Evolutionary conservation across 2,113 vertebrate genomes (phyloP), one percentile per base, ranked within the genome.

Genomic region (Engraulis encrasicolus): DNA sequence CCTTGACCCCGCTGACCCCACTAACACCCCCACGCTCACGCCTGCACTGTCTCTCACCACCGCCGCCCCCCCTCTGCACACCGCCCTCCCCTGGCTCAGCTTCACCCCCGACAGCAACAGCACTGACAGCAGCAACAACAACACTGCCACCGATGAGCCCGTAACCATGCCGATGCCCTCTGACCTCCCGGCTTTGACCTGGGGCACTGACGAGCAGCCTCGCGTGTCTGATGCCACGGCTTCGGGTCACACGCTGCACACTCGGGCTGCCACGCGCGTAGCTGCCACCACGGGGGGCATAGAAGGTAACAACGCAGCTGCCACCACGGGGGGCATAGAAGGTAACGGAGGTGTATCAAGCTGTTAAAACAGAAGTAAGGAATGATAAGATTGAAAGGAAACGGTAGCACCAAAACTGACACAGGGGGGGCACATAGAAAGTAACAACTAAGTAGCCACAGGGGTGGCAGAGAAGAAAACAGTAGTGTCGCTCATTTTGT

Each of bases 81-180:
- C 93, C 0, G 83, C 71, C 71, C 90, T 91, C 19, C 85, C 91
- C 48, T 95, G 94, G 94, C 90, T 95, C 50, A 52, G 89, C 6
- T 36, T 90, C 78, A 92, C 92, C 82, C 82, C 83, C 36, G 81
- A 83, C n/a, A 9, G 9, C 49, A 37, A 79, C 19, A 81, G 45
- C 38, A 52, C 40, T 27, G 27, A 85, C 66, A 14, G 12, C 52
- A 15, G 54, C 80, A 27, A 40, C 45, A 19, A 23, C 36, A 15
- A 61, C 6, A 18, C 81, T 79, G 52, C 50, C 49, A 77, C 88
- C 15, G 54, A 81, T 12, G 1, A n/a, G n/a, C n/a, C 66, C 37
- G 50, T 50, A 19, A 84, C 79, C 4, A 17, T 74, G 17, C 38
- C 77, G 27, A 27, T 50, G n/a, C 36, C 58, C 14, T 85, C 49